phyloP scores from a whole-genome alignment of 2,888 invertebrate genomes.

The Drepana falcataria region DNA sequence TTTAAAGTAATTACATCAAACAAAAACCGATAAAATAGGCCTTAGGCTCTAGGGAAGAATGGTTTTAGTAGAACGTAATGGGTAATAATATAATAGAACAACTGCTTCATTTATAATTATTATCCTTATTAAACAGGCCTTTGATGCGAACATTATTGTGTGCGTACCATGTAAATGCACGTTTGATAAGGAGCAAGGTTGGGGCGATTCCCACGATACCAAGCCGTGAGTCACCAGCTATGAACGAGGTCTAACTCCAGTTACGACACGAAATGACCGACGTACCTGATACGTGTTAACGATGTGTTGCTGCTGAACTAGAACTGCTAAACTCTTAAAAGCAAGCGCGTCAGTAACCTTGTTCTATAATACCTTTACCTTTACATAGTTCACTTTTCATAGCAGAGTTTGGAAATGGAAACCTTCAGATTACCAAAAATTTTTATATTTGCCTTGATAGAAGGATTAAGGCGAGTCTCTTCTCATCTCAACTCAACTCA shows the following conservation, averaged over 20 bases:
- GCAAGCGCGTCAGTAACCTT: constrained; percentile 33
- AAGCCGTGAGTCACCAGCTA: constrained; percentile 50
- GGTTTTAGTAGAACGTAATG: background rate
- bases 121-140: background rate
- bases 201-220: constrained; percentile 48
- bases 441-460: too few species aligned
- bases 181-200: constrained; percentile 32
- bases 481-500: too few species aligned
- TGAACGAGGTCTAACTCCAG: constrained; percentile 53
- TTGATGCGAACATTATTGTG: constrained; percentile 5
- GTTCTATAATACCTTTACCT: background rate
- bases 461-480: too few species aligned
- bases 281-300: constrained; percentile 58
- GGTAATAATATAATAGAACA: background rate
- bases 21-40: background rate
- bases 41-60: background rate
- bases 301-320: constrained; percentile 34
- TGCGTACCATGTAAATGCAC: constrained; percentile 30
- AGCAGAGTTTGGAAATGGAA: too few species aligned
- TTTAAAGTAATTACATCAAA: background rate
- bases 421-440: too few species aligned
- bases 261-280: constrained; percentile 28
- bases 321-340: constrained; percentile 37
- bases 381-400: too few species aligned
- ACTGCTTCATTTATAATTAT: background rate